Evolutionary conservation across 2,113 vertebrate species (phyloP).

Genomic region (Poeciliopsis turrubarensis): DNA sequence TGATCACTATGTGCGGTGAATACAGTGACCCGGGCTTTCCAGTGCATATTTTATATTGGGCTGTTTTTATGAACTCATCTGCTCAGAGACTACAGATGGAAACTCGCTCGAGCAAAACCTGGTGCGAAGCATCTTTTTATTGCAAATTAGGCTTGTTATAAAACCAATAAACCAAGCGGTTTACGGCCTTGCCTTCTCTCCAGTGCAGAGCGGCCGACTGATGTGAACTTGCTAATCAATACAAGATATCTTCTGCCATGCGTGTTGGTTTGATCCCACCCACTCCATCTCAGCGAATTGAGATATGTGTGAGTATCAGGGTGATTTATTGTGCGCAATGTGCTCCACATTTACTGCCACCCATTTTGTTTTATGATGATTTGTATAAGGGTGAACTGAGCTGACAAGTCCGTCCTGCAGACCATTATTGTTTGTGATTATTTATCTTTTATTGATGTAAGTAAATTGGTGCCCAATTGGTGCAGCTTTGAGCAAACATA

Average conservation of each 20-base stretch:
- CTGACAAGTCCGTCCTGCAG: slow-evolving; percentile 20
- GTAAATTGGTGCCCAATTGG: slow-evolving; percentile 13
- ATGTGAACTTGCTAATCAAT: slow-evolving; percentile 57
- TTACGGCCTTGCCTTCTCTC: slow-evolving; percentile 6
- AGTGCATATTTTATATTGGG: no score
- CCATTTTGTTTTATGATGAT: slow-evolving; percentile 33
- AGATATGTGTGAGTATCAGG: background rate
- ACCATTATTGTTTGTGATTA: slow-evolving; percentile 27
- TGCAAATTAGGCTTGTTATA: no score
- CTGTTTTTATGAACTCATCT: no score
- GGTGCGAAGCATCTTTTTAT: no score
- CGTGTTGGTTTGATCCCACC: slow-evolving; percentile 55
- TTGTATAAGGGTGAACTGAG: slow-evolving; percentile 36
- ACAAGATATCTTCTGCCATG: slow-evolving; percentile 43
- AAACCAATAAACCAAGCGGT: no score
- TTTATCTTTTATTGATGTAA: slow-evolving; percentile 25
- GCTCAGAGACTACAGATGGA: no score
- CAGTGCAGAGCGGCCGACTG: slow-evolving; percentile 36
- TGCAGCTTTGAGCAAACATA: background rate
- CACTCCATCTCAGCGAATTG: slow-evolving; percentile 20
- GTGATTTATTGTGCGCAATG: slow-evolving; percentile 11
- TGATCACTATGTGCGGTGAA: no score
- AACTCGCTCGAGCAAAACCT: no score
- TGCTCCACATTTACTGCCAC: slow-evolving; percentile 43
- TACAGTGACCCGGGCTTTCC: no score